These are phyloP conservation scores for Marmota monax DNA, from an alignment of 2,113 vertebrate species.

Conservation along the genomic window DNA sequence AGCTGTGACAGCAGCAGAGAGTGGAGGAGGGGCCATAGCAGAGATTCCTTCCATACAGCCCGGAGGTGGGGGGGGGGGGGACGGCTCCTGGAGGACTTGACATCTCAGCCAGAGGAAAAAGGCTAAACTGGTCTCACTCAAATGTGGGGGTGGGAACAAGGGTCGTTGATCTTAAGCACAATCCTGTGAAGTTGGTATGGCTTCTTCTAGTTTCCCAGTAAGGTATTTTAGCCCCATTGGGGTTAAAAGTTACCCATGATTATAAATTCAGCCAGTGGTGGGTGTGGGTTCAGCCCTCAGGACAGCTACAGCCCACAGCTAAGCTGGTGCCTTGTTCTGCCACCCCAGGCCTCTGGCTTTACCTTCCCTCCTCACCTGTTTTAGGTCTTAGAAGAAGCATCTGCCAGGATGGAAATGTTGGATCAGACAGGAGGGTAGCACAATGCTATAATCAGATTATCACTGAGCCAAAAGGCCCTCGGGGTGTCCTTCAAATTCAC, in stretches of 20 bases:
- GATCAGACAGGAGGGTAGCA: not conserved
- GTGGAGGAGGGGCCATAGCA: accelerated
- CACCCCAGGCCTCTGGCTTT: not conserved
- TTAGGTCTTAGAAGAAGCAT: not conserved
- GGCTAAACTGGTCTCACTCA: not conserved
- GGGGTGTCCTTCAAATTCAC: not conserved
- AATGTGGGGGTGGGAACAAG: not conserved
- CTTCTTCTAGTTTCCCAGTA: not conserved
- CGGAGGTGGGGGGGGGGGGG: too few relatives aligned
- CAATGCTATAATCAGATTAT: not conserved
- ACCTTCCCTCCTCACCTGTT: not conserved
- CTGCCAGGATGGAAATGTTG: not conserved
- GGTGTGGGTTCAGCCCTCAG: not conserved
- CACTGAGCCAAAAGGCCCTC: not conserved
- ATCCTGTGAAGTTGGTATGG: not conserved
- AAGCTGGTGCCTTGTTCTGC: not conserved
- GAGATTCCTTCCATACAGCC: not conserved
- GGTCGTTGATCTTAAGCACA: not conserved
- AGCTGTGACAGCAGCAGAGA: not conserved
- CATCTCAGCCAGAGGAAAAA: not conserved
- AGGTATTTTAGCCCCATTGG: not conserved
- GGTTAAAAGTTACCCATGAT: not conserved
- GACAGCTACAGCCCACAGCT: accelerated
- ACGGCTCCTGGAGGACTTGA: not conserved
- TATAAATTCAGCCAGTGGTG: not conserved